Conservation (phyloP, 2,797 vertebrate species). For the Tapera naevia region DNA sequence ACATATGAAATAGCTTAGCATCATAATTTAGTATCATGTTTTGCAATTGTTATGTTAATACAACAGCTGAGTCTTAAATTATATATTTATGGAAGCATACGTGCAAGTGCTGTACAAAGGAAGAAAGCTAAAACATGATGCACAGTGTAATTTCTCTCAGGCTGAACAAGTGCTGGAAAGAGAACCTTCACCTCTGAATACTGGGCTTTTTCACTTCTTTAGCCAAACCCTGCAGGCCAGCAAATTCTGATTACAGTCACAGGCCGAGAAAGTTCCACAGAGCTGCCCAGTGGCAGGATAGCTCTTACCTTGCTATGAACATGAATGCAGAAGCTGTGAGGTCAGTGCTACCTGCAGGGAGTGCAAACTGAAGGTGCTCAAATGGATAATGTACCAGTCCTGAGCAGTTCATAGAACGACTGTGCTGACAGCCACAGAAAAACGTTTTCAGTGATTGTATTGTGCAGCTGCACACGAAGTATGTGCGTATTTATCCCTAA, state of each 20-base stretch:
- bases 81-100: neutral
- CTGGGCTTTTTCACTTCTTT: neutral
- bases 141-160: neutral
- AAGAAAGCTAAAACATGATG: neutral
- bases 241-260: neutral
- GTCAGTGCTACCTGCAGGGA: neutral
- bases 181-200: neutral
- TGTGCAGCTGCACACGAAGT: neutral
- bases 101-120: neutral
- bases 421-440: neutral
- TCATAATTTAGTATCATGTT: neutral
- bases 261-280: neutral
- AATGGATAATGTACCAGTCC: neutral
- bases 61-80: neutral
- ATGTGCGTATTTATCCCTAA: neutral
- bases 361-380: neutral
- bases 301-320: neutral
- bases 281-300: neutral
- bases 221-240: neutral
- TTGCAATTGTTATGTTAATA: neutral
- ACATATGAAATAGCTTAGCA: neutral
- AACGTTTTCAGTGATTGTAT: neutral
- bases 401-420: neutral
- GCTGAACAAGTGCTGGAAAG: neutral
- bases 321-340: neutral